A percentile compares a stretch with the other conserved stretches of the same genome.
phyloP scores from a whole-genome alignment of 2,888 invertebrate species.

The Chaetoderma sp. region DNA sequence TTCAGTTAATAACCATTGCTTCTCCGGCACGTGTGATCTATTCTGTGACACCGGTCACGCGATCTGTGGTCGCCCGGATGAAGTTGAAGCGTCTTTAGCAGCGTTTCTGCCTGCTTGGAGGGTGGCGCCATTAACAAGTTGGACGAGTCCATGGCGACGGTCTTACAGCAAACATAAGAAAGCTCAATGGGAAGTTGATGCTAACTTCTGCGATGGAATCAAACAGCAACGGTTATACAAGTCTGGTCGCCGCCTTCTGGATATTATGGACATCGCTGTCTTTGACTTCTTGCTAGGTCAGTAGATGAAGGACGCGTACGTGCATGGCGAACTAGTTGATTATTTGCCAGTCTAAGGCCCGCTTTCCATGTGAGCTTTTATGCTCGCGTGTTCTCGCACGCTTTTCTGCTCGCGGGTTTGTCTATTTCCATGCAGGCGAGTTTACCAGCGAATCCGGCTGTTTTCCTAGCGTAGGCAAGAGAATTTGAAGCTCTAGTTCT shows the following conservation, averaged over 20 bases:
- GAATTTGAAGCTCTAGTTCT: too few relatives aligned
- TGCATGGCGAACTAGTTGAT: too few relatives aligned
- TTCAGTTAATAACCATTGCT: slow-evolving; percentile 72
- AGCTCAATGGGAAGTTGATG: slow-evolving; percentile 97
- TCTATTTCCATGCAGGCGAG: too few relatives aligned
- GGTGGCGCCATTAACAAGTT: slow-evolving; percentile 88
- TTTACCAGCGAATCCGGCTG: too few relatives aligned
- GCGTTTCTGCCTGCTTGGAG: slow-evolving; percentile 89
- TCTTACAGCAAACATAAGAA: slow-evolving; percentile 95
- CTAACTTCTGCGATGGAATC: slow-evolving; percentile 90
- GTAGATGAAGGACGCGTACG: too few relatives aligned
- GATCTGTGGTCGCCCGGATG: slow-evolving; percentile 95
- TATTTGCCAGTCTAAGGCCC: too few relatives aligned
- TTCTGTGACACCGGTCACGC: slow-evolving; percentile 78
- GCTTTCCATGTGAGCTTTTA: too few relatives aligned
- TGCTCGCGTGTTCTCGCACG: too few relatives aligned
- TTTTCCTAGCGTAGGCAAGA: too few relatives aligned
- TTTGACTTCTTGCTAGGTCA: slow-evolving; percentile 94
- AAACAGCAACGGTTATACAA: slow-evolving; percentile 91
- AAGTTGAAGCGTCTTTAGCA: slow-evolving; percentile 94
- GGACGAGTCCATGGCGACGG: slow-evolving; percentile 94
- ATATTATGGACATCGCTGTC: slow-evolving; percentile 95
- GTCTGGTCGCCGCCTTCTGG: slow-evolving; percentile 88
- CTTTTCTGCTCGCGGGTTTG: too few relatives aligned
- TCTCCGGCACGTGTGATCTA: slow-evolving; percentile 72